These are phyloP conservation scores for Crotophaga sulcirostris DNA, from an alignment of 2,113 vertebrate species.

Conservation along the genomic window DNA sequence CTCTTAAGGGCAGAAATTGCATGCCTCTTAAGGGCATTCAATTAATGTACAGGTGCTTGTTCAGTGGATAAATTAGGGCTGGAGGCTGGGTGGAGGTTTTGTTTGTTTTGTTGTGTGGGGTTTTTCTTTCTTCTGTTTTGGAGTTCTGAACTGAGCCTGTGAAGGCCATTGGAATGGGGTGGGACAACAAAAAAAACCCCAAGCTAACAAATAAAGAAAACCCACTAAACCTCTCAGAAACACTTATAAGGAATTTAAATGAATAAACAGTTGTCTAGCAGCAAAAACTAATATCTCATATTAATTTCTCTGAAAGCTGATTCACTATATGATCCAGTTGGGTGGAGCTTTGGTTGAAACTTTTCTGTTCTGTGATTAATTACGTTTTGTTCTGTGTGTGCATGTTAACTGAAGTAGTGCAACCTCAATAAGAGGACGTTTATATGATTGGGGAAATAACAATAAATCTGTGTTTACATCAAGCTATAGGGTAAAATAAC, in stretches of 20 bases:
- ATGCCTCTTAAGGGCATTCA: not conserved
- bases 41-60: not conserved
- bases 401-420: not conserved
- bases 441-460: not conserved
- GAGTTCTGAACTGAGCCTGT: not conserved
- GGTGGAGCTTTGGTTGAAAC: not conserved
- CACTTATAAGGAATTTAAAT: not conserved
- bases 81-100: not conserved
- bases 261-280: not conserved
- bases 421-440: not conserved
- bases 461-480: not conserved
- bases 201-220: not conserved
- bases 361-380: not conserved
- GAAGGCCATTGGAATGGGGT: not conserved
- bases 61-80: not conserved
- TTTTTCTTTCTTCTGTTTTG: not conserved
- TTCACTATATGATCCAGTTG: not conserved
- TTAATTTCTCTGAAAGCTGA: not conserved
- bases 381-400: not conserved
- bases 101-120: not conserved
- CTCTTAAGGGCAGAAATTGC: not conserved
- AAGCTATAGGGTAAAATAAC: not conserved
- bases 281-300: not conserved
- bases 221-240: accelerated
- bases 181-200: not conserved